These are phyloP conservation scores for Diploscapter pachys DNA, from an alignment of 1,140 invertebrate genomes.

Conservation along the genomic window DNA sequence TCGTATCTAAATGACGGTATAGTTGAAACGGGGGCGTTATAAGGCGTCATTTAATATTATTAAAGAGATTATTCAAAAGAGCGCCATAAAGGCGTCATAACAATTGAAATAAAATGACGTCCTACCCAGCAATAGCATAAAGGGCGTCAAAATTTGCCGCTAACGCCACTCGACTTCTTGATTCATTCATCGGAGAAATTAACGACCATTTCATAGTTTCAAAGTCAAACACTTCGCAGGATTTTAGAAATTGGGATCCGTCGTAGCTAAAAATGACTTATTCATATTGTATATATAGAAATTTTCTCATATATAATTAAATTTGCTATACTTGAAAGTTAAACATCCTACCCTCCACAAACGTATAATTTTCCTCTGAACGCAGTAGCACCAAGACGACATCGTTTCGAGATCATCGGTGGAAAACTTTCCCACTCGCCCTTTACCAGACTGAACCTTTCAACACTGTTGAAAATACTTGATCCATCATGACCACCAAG, in stretches of 20 bases:
- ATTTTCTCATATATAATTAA: not conserved
- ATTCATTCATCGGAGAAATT: conserved; percentile 78
- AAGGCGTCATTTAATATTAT: not conserved
- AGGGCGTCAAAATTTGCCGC: conserved; percentile 81
- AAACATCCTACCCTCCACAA: conserved; percentile 66
- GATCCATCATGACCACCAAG: conserved; percentile 81
- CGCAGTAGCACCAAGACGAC: conserved; percentile 78
- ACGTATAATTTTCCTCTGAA: conserved; percentile 79
- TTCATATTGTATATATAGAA: not conserved
- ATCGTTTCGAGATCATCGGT: conserved; percentile 75
- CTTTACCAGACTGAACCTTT: conserved; percentile 74
- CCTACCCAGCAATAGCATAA: conserved; percentile 71
- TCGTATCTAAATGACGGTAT: conserved; percentile 68
- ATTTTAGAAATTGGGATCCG: conserved; percentile 35
- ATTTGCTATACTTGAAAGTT: not conserved
- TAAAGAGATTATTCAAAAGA: not conserved
- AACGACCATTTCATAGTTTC: conserved; percentile 70
- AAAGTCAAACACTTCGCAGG: conserved; percentile 70
- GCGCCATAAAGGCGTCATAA: not conserved
- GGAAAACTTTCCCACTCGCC: conserved; percentile 74
- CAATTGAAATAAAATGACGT: not conserved
- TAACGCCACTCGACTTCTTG: conserved; percentile 77
- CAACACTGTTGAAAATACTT: conserved; percentile 82
- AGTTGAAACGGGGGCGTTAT: not conserved
- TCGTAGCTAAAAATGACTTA: conserved; percentile 26